Evolutionary conservation across 2,797 vertebrate species (phyloP).

Genomic region (Anas flavirostris): DNA sequence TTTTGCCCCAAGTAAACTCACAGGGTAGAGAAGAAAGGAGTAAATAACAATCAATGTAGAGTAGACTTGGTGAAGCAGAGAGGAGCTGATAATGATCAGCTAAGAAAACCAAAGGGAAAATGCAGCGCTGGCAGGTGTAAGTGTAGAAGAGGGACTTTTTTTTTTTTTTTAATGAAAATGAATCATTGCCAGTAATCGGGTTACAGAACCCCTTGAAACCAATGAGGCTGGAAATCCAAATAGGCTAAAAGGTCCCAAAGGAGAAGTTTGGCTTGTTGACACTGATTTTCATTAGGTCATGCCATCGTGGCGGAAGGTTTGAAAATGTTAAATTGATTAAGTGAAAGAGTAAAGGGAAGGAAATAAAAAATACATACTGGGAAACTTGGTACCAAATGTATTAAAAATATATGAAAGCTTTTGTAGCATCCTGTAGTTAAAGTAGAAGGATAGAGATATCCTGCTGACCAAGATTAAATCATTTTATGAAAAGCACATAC

Average conservation of each 20-base stretch:
- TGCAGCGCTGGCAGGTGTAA: neutral
- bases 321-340: neutral
- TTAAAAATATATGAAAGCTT: neutral
- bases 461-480: neutral
- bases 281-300: neutral
- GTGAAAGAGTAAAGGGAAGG: neutral
- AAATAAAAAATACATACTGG: neutral
- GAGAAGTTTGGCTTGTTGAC: neutral
- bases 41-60: neutral
- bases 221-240: neutral
- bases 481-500: neutral
- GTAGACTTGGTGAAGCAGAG: neutral
- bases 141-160: neutral
- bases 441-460: neutral
- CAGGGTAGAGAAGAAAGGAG: neutral
- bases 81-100: neutral
- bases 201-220: neutral
- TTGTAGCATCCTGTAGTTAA: neutral
- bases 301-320: neutral
- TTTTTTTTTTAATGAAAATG: neutral
- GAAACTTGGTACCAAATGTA: neutral
- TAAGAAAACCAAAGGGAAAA: neutral
- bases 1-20: neutral
- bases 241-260: neutral
- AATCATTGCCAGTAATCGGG: neutral